Conservation (phyloP, 2,888 invertebrate species). For the Tromatobia lineatoria region DNA sequence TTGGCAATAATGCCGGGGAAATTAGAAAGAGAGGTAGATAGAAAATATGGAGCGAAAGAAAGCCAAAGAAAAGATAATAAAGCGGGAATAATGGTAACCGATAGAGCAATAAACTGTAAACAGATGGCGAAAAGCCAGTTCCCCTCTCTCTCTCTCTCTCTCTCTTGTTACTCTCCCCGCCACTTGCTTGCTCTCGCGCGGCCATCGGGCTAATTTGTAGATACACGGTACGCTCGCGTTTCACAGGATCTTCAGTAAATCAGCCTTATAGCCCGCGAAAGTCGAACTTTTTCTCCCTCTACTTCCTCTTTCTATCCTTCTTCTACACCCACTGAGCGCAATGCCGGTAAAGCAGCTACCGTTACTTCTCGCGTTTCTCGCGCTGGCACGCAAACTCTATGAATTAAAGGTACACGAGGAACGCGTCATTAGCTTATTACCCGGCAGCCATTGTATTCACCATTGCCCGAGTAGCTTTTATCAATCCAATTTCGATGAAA, state of each 20-base stretch:
- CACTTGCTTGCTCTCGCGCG: constrained; percentile 75
- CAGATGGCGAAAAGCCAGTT: constrained; percentile 65
- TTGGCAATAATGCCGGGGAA: constrained; percentile 40
- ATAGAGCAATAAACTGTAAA: constrained; percentile 70
- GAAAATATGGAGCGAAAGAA: constrained; percentile 19
- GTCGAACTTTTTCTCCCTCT: constrained; percentile 41
- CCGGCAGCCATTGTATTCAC: background rate
- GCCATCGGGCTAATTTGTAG: constrained; percentile 65
- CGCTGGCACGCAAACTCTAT: constrained; percentile 18
- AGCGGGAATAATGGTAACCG: constrained; percentile 64
- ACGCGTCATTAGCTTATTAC: constrained; percentile 45
- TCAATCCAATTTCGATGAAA: no score
- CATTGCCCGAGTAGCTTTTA: background rate
- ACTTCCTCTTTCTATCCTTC: background rate
- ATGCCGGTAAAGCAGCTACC: constrained; percentile 5
- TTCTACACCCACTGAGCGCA: background rate
- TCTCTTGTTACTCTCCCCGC: constrained; percentile 68
- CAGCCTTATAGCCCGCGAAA: constrained; percentile 59
- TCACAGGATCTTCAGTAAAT: constrained; percentile 62
- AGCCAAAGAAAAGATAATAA: constrained; percentile 55
- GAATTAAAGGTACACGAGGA: constrained; percentile 37
- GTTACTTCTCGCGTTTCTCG: constrained; percentile 34
- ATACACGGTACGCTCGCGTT: constrained; percentile 51
- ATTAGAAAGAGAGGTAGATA: constrained; percentile 19
- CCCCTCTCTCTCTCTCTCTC: constrained; percentile 22